Conservation (phyloP, 1,140 invertebrate genomes). For the Homalodisca vitripennis region DNA sequence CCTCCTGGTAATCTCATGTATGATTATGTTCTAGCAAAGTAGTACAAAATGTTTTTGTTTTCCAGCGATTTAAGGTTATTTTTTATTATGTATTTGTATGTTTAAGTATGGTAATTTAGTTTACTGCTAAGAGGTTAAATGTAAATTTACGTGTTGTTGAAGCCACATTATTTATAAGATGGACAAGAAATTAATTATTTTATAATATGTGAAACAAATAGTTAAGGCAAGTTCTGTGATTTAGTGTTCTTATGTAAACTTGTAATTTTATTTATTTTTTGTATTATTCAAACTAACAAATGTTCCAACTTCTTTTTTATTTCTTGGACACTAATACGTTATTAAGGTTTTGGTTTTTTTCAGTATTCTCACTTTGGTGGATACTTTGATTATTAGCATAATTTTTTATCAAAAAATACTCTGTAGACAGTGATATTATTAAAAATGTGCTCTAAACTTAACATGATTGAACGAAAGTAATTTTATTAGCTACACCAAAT, state of each 20-base stretch:
- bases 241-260: conserved; percentile 9
- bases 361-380: background rate
- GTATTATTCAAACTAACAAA: conserved; percentile 6
- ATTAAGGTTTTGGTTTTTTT: conserved; percentile 2
- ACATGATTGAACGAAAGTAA: too few species aligned
- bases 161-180: conserved; percentile 18
- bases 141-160: background rate
- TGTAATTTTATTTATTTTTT: conserved; percentile 3
- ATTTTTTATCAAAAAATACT: too few species aligned
- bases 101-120: conserved; percentile 7
- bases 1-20: conserved; percentile 9
- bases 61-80: conserved; percentile 25
- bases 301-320: conserved; percentile 4
- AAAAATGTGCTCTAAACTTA: too few species aligned
- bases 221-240: conserved; percentile 24
- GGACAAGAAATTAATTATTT: background rate
- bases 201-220: conserved; percentile 4
- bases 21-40: background rate
- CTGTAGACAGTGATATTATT: too few species aligned
- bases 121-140: background rate
- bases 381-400: background rate
- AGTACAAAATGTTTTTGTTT: conserved; percentile 14
- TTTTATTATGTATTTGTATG: conserved; percentile 21
- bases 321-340: background rate
- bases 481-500: too few species aligned